These are phyloP conservation scores for Nasonovia ribisnigri DNA, from an alignment of 2,888 invertebrate genomes.

Conservation along the genomic window DNA sequence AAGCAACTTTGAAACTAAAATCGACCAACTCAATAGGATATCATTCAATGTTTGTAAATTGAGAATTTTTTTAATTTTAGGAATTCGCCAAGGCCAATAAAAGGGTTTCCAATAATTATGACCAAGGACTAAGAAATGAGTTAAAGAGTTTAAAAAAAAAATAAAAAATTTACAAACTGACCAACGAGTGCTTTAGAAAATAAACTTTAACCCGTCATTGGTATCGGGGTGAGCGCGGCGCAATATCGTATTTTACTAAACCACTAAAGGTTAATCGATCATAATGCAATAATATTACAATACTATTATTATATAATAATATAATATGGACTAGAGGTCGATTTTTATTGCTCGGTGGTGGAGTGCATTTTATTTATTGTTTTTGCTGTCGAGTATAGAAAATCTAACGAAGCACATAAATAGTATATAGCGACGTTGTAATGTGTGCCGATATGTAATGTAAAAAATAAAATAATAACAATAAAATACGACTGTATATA, in stretches of 20 bases:
- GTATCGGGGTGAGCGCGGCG: too few relatives aligned
- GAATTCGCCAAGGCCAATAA: background rate
- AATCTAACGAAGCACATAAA: conserved; percentile 1
- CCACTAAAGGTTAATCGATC: background rate
- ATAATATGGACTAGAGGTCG: background rate
- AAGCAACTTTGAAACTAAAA: background rate
- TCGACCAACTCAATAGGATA: background rate
- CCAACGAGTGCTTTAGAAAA: background rate
- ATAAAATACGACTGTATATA: background rate
- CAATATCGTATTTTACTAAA: background rate
- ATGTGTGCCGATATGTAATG: background rate
- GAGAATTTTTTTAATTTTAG: background rate
- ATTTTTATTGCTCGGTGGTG: background rate
- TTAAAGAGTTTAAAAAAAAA: background rate
- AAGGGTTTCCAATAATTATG: background rate
- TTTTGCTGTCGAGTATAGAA: background rate
- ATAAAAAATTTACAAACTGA: background rate
- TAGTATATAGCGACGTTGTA: background rate
- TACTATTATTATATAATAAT: background rate
- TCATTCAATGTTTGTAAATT: background rate
- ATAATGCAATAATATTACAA: background rate
- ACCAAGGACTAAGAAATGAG: background rate
- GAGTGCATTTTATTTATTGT: background rate
- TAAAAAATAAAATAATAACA: background rate
- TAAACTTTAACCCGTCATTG: too few relatives aligned